These are phyloP conservation scores for Enteromius paludinosus DNA, from an alignment of 2,797 vertebrate genomes.

Conservation along the genomic window DNA sequence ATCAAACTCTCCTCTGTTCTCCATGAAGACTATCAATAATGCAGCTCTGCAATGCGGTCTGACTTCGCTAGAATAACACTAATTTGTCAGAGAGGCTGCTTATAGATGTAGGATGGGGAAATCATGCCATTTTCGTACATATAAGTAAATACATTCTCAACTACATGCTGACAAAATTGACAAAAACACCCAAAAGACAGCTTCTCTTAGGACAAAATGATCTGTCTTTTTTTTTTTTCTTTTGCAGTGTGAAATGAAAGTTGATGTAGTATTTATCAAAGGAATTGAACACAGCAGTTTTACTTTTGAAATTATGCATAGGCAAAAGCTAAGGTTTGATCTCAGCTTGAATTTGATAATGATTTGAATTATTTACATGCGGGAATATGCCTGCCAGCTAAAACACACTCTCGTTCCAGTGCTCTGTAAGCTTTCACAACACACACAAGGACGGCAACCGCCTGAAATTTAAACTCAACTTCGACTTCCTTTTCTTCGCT, in stretches of 20 bases:
- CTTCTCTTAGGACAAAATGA: constrained; percentile 22
- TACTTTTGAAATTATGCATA: constrained; percentile 59
- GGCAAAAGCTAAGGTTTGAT: constrained; percentile 56
- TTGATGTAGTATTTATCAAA: constrained; percentile 55
- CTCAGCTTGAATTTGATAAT: constrained; percentile 61
- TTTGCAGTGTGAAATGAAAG: constrained; percentile 46
- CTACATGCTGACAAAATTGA: constrained; percentile 13
- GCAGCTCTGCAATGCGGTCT: constrained; percentile 14
- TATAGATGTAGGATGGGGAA: constrained; percentile 3
- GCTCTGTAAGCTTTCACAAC: constrained; percentile 42
- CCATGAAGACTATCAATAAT: constrained; percentile 70
- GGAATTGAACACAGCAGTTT: constrained; percentile 42
- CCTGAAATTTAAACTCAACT: constrained; percentile 39
- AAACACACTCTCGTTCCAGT: constrained; percentile 52
- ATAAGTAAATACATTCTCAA: constrained; percentile 22
- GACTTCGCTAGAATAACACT: constrained; percentile 14
- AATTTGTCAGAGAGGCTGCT: constrained; percentile 28
- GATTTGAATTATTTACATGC: constrained; percentile 61
- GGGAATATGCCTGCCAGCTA: constrained; percentile 51
- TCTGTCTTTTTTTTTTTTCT: constrained; percentile 1
- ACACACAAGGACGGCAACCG: constrained; percentile 34
- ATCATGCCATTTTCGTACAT: background rate
- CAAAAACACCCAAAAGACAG: constrained; percentile 34
- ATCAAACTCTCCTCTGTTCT: constrained; percentile 71
- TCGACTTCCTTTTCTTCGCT: constrained; percentile 3